Base-by-base conservation (phyloP, 2,113 vertebrate genomes). In the Trochalopteron elliotii region DNA sequence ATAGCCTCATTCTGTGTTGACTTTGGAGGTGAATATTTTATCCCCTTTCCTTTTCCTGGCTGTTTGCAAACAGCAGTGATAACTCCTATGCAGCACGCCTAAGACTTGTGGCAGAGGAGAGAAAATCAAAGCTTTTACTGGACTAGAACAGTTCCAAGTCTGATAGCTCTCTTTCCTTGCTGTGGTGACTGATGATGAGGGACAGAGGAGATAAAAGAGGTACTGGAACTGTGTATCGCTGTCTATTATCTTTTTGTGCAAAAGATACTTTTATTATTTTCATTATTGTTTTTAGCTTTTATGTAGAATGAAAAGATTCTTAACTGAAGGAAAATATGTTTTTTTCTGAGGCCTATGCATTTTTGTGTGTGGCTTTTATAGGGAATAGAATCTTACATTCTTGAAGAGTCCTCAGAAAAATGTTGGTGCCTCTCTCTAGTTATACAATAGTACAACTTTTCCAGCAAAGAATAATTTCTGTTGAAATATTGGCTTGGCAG, bases 11-110 rank as follows among this genome's bases (percentile, higher is more conserved):
- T 96, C 14, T 3, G 37, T 71, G 68, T 61, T 92, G 92, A 91
- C 92, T 97, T 92, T 69, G 76, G 94, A 95, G 94, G 96, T 93
- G 95, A 96, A 78, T 97, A 89, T 97, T 95, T 96, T 91, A 93
- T 93, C 90, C 83, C 57, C 21, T 86, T 95, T 83, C 80, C 56
- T 97, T 90, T 94, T 20, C 89, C 88, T 70, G 60, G 56, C 42
- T 90, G 52, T 86, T 93, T 95, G 93, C 83, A 81, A 92, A 64
- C 40, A 71, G 76, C 37, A 78, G 25, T 53, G 88, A 87, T 60
- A 84, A 82, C 60, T 95, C 65, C 50, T 81, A 25, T 56, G 76
- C 74, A 72, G 16, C 40, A 39, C 0, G 35, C 69, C 86, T 89
- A 76, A 61, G 92, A 94, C 90, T 49, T 89, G 86, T 64, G 47